Conservation (phyloP, 2,797 vertebrate genomes). For the Vipera ursinii region DNA sequence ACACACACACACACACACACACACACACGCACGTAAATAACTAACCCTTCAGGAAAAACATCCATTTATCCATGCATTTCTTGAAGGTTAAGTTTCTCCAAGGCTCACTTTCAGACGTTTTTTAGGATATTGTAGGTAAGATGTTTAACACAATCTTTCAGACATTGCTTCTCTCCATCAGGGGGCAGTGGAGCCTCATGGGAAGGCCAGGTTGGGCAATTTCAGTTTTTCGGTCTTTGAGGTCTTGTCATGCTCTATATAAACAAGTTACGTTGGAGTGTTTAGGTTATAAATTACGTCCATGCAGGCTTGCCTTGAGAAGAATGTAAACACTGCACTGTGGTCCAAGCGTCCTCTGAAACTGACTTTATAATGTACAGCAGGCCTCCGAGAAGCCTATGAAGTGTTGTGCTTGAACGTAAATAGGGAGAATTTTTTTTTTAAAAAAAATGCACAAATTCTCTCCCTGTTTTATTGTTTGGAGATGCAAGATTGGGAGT, state of each 20-base stretch:
- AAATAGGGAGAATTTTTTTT: conserved; percentile 45
- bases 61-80: neutral
- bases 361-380: conserved; percentile 82
- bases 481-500: conserved; percentile 20
- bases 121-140: neutral
- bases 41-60: neutral
- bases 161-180: conserved; percentile 42
- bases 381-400: conserved; percentile 72
- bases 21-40: neutral
- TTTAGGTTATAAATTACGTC: conserved; percentile 85
- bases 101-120: neutral
- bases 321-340: conserved; percentile 86
- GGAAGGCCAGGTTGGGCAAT: conserved; percentile 23
- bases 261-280: conserved; percentile 83
- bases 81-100: neutral
- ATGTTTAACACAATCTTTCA: too few relatives aligned
- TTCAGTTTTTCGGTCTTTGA: conserved; percentile 67
- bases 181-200: conserved; percentile 64
- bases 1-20: neutral
- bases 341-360: conserved; percentile 79
- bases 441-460: conserved; percentile 18
- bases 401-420: conserved; percentile 56
- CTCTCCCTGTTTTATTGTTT: conserved; percentile 24
- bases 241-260: conserved; percentile 78
- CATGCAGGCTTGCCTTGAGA: conserved; percentile 79